phyloP scores from a whole-genome alignment of 2,797 vertebrate species.

The Lacerta agilis region DNA sequence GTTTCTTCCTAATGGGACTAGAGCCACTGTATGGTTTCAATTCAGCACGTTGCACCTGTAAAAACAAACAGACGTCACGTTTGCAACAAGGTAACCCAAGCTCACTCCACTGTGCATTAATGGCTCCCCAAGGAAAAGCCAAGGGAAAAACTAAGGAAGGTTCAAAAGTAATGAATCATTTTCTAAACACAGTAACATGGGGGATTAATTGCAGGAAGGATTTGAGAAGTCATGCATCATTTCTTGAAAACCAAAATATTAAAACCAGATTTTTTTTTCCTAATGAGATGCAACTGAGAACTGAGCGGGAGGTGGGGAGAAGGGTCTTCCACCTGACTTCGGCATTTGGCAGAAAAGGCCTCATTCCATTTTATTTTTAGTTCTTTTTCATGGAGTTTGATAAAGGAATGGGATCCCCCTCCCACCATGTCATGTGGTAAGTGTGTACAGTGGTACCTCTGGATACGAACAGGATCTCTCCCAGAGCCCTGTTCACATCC shows the following conservation, averaged over 20 bases:
- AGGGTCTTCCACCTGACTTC: slow-evolving; percentile 69
- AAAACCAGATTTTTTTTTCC: slow-evolving; percentile 84
- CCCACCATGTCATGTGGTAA: slow-evolving; percentile 45
- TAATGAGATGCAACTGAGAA: slow-evolving; percentile 75
- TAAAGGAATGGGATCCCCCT: slow-evolving; percentile 51
- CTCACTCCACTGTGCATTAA: slow-evolving; percentile 86
- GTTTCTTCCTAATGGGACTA: slow-evolving; percentile 88
- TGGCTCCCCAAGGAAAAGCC: slow-evolving; percentile 91
- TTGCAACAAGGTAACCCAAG: slow-evolving; percentile 90
- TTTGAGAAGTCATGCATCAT: slow-evolving; percentile 96
- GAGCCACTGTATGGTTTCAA: slow-evolving; percentile 85
- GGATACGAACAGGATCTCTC: not conserved
- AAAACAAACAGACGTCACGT: slow-evolving; percentile 94
- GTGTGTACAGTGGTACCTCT: slow-evolving; percentile 20
- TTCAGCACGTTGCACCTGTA: slow-evolving; percentile 95
- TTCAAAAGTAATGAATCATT: slow-evolving; percentile 98
- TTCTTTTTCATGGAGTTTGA: slow-evolving; percentile 43
- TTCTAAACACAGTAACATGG: slow-evolving; percentile 96
- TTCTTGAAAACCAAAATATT: slow-evolving; percentile 89
- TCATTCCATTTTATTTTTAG: slow-evolving; percentile 44
- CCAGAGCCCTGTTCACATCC: too few species aligned
- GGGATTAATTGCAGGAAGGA: slow-evolving; percentile 99
- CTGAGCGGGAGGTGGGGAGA: not conserved
- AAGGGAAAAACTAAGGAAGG: slow-evolving; percentile 83
- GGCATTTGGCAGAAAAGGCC: slow-evolving; percentile 33